Evolutionary conservation across 2,113 vertebrate genomes (phyloP), one percentile per base, ranked within the genome.

Genomic region (Kobus ellipsiprymnus): DNA sequence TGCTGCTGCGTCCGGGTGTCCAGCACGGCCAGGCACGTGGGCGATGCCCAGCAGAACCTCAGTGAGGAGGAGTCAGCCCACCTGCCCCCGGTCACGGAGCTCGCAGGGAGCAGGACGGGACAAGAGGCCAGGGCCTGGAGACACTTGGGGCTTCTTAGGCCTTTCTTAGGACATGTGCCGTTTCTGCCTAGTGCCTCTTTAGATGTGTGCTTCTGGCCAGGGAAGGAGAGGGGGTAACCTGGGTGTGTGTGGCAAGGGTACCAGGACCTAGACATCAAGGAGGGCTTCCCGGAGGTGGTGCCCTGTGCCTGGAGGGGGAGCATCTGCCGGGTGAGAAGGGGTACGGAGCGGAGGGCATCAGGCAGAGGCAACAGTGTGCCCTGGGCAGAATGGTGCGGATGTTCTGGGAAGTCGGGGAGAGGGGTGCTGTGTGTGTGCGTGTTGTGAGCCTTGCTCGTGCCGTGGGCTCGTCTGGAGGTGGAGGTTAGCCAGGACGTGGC

Each of bases 101-200:
- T n/a, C 4, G 7, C 33, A 7, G 36, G 57, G 21, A 81, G 59
- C 59, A 15, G 15, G 7, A 40, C 15, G 77, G 59, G 52, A 5
- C 44, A 27, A 2, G 27, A 1, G 25, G 30, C 15, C 11, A 13
- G 52, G 30, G 46, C 40, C 52, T 33, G 0, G 2, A 74, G 30
- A 74, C 60, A 11, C 25, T 29, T 21, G 40, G 10, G 25, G 52
- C 44, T 19, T 48, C 27, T 50, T 1, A 17, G 33, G 36, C 44
- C 50, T 46, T 57, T 62, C n/a, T n/a, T 11, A 15, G n/a, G 44
- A 19, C 40, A 29, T 1, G 2, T 1, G 1, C 57, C 2, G 0
- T 23, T 36, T 54, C 52, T 64, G 62, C 46, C 29, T 19, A 13
- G 60, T 5, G 50, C 48, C 36, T 46, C 59, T 30, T 27, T 5